These are phyloP conservation scores for Entelurus aequoreus DNA, from an alignment of 2,113 vertebrate genomes.

Conservation along the genomic window DNA sequence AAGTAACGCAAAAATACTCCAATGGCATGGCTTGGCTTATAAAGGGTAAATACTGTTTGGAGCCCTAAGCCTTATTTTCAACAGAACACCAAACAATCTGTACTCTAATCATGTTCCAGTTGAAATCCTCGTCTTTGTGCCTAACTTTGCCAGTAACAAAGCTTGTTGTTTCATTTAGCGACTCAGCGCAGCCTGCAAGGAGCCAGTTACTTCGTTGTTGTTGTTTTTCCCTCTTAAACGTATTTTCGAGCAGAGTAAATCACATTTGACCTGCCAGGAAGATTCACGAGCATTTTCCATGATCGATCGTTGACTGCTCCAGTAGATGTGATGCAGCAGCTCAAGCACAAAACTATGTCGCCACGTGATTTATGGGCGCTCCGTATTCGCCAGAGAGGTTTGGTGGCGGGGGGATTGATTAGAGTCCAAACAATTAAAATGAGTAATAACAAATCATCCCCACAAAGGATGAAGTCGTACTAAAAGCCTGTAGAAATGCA, in stretches of 20 bases:
- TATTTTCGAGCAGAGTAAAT: slow-evolving; percentile 57
- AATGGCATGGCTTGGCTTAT: background rate
- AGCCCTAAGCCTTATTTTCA: slow-evolving; percentile 41
- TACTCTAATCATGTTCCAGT: slow-evolving; percentile 31
- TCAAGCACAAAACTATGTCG: slow-evolving; percentile 57
- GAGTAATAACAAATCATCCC: slow-evolving; percentile 69
- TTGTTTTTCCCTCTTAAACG: slow-evolving; percentile 34
- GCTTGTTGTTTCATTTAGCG: slow-evolving; percentile 17
- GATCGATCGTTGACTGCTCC: slow-evolving; percentile 64
- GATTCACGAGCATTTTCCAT: slow-evolving; percentile 67
- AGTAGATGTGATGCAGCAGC: slow-evolving; percentile 62
- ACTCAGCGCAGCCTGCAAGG: slow-evolving; percentile 38
- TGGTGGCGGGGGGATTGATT: slow-evolving; percentile 59
- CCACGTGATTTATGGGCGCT: slow-evolving; percentile 66
- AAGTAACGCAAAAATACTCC: background rate
- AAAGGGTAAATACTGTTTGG: slow-evolving; percentile 61
- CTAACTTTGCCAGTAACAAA: slow-evolving; percentile 2
- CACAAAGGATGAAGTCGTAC: slow-evolving; percentile 53
- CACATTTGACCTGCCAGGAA: slow-evolving; percentile 71
- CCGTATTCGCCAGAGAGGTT: background rate
- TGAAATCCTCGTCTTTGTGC: slow-evolving; percentile 22
- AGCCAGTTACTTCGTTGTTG: slow-evolving; percentile 62
- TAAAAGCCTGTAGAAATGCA: slow-evolving; percentile 32
- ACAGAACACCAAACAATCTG: slow-evolving; percentile 40
- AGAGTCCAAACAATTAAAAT: slow-evolving; percentile 70